phyloP scores from a whole-genome alignment of 1,140 invertebrate genomes.

The Papilio xuthus region DNA sequence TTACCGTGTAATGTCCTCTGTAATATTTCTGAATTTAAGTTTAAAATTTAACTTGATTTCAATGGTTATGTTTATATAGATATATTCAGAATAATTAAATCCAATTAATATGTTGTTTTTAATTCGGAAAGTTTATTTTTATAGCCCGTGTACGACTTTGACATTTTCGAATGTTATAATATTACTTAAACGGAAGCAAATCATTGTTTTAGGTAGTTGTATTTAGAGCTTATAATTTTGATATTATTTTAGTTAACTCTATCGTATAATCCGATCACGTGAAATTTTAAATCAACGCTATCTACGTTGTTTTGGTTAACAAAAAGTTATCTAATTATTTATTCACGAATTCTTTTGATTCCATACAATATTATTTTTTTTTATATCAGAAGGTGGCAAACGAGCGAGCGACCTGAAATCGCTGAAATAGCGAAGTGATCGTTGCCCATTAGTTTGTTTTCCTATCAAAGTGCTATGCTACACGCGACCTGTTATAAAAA shows the following conservation, averaged over 20 bases:
- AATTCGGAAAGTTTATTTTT: background rate
- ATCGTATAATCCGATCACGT: background rate
- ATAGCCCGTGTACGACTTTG: background rate
- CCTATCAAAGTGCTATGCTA: conserved; percentile 6
- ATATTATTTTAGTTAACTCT: background rate
- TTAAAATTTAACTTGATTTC: background rate
- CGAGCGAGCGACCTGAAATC: too few species aligned
- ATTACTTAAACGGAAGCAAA: background rate
- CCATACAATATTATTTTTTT: background rate
- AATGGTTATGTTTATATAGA: background rate
- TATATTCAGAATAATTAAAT: background rate
- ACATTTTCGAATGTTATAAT: background rate
- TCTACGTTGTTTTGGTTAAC: background rate
- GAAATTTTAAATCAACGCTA: background rate
- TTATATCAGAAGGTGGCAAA: too few species aligned
- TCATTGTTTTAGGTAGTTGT: background rate
- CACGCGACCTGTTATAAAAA: conserved; percentile 14
- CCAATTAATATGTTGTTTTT: background rate
- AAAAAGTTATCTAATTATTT: background rate
- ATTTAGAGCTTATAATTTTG: background rate
- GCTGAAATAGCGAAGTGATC: too few species aligned
- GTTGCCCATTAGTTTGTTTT: conserved; percentile 28
- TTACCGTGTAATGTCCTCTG: background rate
- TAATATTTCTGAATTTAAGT: background rate
- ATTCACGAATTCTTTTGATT: conserved; percentile 1